Percentiles rank a stretch among this genome's conserved stretches.
Evolutionary conservation across 2,797 vertebrate species (phyloP).

Genomic region (Hipposideros larvatus): DNA sequence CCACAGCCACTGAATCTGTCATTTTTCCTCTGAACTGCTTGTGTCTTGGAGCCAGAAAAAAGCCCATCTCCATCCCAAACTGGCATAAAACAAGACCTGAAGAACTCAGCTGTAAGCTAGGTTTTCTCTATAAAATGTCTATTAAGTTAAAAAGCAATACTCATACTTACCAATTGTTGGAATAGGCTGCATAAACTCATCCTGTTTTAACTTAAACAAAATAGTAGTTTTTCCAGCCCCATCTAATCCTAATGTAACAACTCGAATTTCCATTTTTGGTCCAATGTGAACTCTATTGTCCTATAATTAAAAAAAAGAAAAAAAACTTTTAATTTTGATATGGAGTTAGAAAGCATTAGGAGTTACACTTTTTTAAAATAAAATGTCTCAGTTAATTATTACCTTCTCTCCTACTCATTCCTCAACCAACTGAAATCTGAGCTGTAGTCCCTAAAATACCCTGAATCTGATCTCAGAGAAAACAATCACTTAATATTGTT

Average conservation of each 20-base stretch:
- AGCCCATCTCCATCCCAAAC: neutral
- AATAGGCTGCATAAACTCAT: conserved; percentile 99
- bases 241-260: conserved; percentile 97
- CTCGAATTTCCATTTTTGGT: conserved; percentile 99
- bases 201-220: conserved; percentile 98
- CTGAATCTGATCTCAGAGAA: neutral
- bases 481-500: neutral
- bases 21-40: conserved; percentile 44
- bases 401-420: neutral
- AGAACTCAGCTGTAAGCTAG: conserved; percentile 10
- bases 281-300: conserved; percentile 99
- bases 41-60: neutral
- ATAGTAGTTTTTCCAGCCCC: conserved; percentile 99
- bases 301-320: conserved; percentile 85
- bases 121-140: neutral
- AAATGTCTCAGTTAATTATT: conserved; percentile 34
- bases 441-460: neutral
- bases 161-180: conserved; percentile 95
- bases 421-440: neutral
- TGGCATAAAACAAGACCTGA: neutral
- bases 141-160: conserved; percentile 47
- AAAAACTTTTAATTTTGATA: conserved; percentile 43
- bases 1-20: neutral
- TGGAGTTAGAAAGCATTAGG: conserved; percentile 49
- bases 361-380: neutral